Evolutionary conservation across 1,140 invertebrate species (phyloP), one percentile per base, ranked within the genome.

Genomic region (Pogonomyrmex barbatus): DNA sequence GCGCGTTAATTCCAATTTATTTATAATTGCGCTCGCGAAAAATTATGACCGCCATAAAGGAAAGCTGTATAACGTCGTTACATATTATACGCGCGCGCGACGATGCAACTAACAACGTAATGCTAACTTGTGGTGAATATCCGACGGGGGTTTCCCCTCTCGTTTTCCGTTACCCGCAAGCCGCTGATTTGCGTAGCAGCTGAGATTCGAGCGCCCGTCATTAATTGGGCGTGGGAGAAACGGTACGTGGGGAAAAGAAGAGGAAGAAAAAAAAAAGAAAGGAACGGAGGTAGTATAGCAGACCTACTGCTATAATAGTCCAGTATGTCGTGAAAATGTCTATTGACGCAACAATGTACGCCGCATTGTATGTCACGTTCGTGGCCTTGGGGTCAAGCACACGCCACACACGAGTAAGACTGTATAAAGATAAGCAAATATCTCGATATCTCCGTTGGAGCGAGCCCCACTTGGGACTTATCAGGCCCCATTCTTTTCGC

Each of bases 1-100:
- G 79, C 79, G 79, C 68, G 70, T 75, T 73, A 73, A 73, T 83
- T 47, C 54, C 68, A 83, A 83, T 83, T 83, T 82, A 82, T 83
- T 83, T 62, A 75, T 75, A 83, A 83, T 75, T 62, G n/a, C 79
- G 12, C 50, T 83, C 79, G 67, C 42, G 30, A 58, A 82, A 58
- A 71, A 82, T 82, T 58, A 82, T 39, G n/a, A 54, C 65, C 68
- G 36, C n/a, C 36, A 17, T 50, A 62, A 75, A 47, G 67, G 12
- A 73, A 36, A 82, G 42, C 54, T 73, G 47, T 68, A 56, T 54
- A 67, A 14, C 39, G 9, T 82, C 54, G 36, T 73, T 71, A 60
- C 30, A 45, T 60, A 52, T 83, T 50, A 14, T 33, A 54, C 6
- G 12, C 67, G 33, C n/a, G 79, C 54, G 54, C 79, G 67, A 73